Percentiles rank a stretch among this genome's conserved stretches.
Evolutionary conservation across 2,113 vertebrate species (phyloP).

Genomic region (Mixornis gularis): DNA sequence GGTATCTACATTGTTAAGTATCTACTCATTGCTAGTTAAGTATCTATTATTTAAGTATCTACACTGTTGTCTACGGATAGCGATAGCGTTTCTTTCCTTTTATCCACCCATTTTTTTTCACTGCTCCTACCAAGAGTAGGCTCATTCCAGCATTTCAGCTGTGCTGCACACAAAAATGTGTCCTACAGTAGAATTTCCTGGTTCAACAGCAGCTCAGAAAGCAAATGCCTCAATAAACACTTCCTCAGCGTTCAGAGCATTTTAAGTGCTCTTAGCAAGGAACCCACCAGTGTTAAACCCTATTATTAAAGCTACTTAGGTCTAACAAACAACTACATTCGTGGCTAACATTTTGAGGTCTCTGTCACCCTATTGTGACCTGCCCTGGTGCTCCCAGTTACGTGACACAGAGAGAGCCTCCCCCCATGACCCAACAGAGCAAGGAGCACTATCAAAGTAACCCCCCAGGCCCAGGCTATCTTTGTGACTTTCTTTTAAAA

Average conservation of each 20-base stretch:
- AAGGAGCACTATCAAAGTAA: not conserved
- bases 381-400: not conserved
- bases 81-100: not conserved
- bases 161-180: not conserved
- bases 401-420: not conserved
- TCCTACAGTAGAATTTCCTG: not conserved
- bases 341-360: not conserved
- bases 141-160: not conserved
- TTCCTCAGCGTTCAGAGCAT: not conserved
- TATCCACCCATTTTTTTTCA: not conserved
- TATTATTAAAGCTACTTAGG: not conserved
- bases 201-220: not conserved
- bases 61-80: not conserved
- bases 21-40: not conserved
- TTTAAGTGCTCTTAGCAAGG: not conserved
- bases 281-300: not conserved
- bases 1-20: not conserved
- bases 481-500: not conserved
- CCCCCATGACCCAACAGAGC: accelerated
- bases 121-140: not conserved
- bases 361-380: not conserved
- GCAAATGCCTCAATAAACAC: not conserved
- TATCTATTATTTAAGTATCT: not conserved
- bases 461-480: not conserved
- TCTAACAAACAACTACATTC: not conserved